Evolutionary conservation across 2,113 vertebrate species (phyloP).

Genomic region (Ramphastos sulfuratus): DNA sequence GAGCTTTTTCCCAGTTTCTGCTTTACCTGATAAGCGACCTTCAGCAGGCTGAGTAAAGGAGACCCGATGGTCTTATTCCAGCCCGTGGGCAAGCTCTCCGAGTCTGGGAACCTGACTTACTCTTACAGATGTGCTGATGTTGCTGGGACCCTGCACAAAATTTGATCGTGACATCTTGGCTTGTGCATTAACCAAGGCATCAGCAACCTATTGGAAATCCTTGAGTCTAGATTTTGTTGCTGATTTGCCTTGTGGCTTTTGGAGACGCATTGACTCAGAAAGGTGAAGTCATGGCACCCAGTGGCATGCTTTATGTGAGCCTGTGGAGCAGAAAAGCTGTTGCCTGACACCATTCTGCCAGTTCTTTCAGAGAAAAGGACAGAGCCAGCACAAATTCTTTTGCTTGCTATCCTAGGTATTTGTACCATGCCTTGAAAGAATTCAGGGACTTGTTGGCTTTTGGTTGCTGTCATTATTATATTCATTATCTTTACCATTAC

Average conservation of each 20-base stretch:
- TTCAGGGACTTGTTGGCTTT: not conserved
- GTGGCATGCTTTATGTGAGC: not conserved
- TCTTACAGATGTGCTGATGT: not conserved
- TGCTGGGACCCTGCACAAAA: not conserved
- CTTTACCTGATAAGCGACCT: not conserved
- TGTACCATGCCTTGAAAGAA: constrained; percentile 15
- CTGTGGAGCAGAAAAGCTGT: rapidly evolving
- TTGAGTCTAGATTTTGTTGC: constrained; percentile 24
- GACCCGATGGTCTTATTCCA: not conserved
- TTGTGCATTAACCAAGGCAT: not conserved
- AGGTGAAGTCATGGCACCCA: constrained; percentile 2
- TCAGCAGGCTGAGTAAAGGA: not conserved
- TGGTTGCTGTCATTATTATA: not conserved
- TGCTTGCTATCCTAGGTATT: constrained; percentile 18
- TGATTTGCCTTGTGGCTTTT: not conserved
- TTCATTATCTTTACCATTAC: not conserved
- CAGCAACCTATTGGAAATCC: constrained; percentile 7
- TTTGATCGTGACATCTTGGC: not conserved
- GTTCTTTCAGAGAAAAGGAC: not conserved
- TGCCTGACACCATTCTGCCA: not conserved
- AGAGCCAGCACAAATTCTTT: not conserved
- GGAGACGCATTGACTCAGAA: not conserved
- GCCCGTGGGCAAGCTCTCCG: not conserved
- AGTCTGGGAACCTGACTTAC: not conserved
- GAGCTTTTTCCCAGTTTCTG: not conserved